A percentile compares a stretch with the other conserved stretches of the same genome.
These are phyloP conservation scores for Dipodomys stephensi DNA, from an alignment of 2,113 vertebrate species.

Conservation along the genomic window DNA sequence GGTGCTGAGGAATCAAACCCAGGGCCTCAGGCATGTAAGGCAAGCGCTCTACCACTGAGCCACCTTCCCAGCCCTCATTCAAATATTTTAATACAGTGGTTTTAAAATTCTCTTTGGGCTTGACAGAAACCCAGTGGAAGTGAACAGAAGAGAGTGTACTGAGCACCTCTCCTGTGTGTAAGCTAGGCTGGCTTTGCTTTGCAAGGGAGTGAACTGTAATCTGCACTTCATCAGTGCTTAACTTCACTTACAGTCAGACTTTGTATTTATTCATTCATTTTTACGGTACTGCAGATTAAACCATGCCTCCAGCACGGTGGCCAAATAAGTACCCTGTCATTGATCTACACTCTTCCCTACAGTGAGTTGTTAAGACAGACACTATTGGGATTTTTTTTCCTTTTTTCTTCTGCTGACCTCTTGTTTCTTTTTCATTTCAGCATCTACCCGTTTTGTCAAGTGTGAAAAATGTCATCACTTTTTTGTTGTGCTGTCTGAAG, in stretches of 20 bases:
- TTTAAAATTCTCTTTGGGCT: conserved; percentile 51
- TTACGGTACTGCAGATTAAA: neutral
- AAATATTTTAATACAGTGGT: neutral
- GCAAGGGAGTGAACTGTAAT: neutral
- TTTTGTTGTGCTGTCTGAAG: conserved; percentile 98
- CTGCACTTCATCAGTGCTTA: conserved; percentile 12
- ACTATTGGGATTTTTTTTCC: neutral
- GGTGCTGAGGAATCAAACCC: no score
- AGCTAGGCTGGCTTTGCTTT: conserved; percentile 10
- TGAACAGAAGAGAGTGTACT: conserved; percentile 14
- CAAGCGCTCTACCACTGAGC: no score
- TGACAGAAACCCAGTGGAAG: conserved; percentile 46
- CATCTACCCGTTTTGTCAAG: conserved; percentile 98
- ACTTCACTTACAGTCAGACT: neutral
- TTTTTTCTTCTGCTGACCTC: conserved; percentile 40
- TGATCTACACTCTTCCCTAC: neutral
- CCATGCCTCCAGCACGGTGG: neutral
- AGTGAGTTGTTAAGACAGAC: neutral
- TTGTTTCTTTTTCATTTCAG: conserved; percentile 86
- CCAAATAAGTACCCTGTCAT: neutral
- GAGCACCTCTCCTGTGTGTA: neutral
- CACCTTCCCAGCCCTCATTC: no score
- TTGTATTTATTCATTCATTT: no score
- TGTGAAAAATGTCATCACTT: conserved; percentile 99
- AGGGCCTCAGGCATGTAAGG: no score